phyloP scores from a whole-genome alignment of 2,888 invertebrate species.

The Mamestra brassicae region DNA sequence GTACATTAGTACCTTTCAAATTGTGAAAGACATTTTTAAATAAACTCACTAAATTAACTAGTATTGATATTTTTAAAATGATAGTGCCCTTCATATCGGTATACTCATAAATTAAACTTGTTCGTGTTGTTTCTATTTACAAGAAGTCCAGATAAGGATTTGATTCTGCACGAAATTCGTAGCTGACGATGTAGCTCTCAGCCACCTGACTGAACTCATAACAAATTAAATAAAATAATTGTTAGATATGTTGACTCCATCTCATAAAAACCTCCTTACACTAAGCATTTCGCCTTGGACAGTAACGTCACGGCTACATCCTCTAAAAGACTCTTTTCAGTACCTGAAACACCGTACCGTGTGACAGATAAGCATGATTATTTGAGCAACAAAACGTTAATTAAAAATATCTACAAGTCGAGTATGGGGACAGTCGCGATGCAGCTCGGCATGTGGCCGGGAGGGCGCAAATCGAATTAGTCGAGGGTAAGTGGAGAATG shows the following conservation, averaged over 20 bases:
- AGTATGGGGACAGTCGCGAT: constrained; percentile 72
- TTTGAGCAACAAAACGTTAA: constrained; percentile 67
- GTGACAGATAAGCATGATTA: constrained; percentile 4
- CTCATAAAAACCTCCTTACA: not conserved
- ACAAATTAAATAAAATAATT: too few species aligned
- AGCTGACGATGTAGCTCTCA: too few species aligned
- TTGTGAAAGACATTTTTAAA: too few species aligned
- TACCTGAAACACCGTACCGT: not conserved
- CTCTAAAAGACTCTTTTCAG: not conserved
- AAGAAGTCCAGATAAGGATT: too few species aligned
- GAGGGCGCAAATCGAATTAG: constrained; percentile 80
- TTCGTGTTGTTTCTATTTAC: too few species aligned
- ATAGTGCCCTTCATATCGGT: too few species aligned
- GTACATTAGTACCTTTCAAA: too few species aligned
- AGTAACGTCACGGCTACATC: not conserved
- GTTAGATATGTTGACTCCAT: not conserved
- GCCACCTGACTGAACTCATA: too few species aligned
- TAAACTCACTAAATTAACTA: too few species aligned
- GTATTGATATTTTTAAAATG: too few species aligned
- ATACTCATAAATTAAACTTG: too few species aligned
- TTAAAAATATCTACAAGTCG: constrained; percentile 80
- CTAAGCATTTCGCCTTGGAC: not conserved
- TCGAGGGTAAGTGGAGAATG: constrained; percentile 72
- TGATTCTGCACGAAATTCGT: too few species aligned
- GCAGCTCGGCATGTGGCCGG: constrained; percentile 79